Percentiles rank a stretch among this genome's conserved stretches.
Conservation (phyloP, 1,140 invertebrate species). For the Pectinophora gossypiella region DNA sequence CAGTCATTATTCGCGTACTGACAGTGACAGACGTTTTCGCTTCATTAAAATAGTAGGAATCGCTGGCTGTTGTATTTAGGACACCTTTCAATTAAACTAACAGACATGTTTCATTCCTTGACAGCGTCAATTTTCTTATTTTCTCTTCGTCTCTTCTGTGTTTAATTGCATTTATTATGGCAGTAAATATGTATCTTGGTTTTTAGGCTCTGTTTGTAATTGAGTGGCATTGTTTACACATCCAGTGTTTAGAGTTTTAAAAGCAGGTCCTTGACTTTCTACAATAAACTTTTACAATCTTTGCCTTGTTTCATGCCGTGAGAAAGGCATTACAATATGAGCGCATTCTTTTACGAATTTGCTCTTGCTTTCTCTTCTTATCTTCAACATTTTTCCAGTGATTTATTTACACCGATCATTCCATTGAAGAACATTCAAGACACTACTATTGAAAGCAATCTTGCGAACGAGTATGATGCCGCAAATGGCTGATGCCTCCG, state of each 20-base stretch:
- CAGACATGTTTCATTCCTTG: neutral
- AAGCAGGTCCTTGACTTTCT: neutral
- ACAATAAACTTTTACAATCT: neutral
- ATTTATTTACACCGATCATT: slow-evolving; percentile 27
- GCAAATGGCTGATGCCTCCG: slow-evolving; percentile 18
- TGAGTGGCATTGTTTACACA: neutral
- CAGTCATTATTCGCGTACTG: neutral
- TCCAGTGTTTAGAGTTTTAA: neutral
- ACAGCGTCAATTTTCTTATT: slow-evolving; percentile 1
- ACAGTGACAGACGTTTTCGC: slow-evolving; percentile 1
- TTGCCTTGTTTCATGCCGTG: neutral
- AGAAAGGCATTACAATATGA: neutral
- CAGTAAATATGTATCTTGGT: neutral
- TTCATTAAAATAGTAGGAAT: slow-evolving; percentile 5
- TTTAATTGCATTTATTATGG: neutral
- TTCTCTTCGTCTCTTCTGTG: neutral
- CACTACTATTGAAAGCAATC: slow-evolving; percentile 38
- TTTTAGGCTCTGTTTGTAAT: neutral
- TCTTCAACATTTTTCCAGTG: slow-evolving; percentile 15
- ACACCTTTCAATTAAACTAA: neutral
- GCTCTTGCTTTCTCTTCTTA: slow-evolving; percentile 27
- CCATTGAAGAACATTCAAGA: slow-evolving; percentile 16
- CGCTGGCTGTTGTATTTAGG: slow-evolving; percentile 5
- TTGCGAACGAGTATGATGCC: slow-evolving; percentile 27
- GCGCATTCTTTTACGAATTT: neutral